Conservation (phyloP, 2,797 vertebrate species). For the Falco peregrinus region DNA sequence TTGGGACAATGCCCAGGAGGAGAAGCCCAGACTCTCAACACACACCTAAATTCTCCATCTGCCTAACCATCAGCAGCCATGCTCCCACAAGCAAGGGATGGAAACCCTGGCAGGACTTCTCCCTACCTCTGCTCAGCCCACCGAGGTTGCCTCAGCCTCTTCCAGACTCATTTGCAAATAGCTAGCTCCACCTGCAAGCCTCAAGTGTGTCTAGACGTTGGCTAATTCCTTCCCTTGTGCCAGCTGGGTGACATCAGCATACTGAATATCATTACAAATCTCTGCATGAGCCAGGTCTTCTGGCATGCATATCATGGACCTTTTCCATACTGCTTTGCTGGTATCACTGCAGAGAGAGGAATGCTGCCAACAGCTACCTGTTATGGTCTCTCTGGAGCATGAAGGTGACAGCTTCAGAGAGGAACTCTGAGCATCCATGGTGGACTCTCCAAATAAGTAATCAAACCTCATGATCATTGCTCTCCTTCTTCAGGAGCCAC, state of each 20-base stretch:
- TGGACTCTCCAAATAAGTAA: background rate
- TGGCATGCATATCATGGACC: rapidly evolving
- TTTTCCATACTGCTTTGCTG: background rate
- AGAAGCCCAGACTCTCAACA: background rate
- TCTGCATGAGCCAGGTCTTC: background rate
- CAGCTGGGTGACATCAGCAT: constrained; percentile 45
- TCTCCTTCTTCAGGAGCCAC: background rate
- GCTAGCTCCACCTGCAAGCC: background rate
- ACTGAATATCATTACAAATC: background rate
- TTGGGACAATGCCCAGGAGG: background rate
- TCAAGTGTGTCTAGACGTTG: constrained; percentile 31
- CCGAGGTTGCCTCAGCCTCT: background rate
- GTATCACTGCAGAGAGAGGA: background rate
- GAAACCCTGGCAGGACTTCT: background rate
- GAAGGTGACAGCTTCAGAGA: background rate
- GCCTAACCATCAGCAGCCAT: background rate
- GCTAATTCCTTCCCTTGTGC: constrained; percentile 27
- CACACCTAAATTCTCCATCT: background rate
- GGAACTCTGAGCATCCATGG: background rate
- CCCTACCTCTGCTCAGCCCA: background rate
- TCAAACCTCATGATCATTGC: background rate
- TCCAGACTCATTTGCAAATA: constrained; percentile 9
- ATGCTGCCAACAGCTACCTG: background rate
- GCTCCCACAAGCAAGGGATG: rapidly evolving
- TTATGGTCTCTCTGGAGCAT: background rate